Conservation (phyloP, 2,888 invertebrate genomes). For the Orthosia cruda region DNA sequence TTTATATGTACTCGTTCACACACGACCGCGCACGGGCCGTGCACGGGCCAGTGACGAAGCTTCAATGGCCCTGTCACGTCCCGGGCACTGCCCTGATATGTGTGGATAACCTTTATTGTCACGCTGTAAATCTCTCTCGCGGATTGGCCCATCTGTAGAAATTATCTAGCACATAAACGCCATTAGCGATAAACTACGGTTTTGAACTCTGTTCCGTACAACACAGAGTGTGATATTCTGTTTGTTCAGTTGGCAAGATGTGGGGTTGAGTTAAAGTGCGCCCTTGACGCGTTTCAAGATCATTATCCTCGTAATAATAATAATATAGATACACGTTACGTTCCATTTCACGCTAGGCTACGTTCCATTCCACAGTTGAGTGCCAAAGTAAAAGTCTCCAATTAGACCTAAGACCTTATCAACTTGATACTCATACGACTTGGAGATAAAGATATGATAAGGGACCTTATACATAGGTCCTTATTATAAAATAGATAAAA, state of each 20-base stretch:
- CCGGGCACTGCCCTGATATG: no score
- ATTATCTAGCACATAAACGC: neutral
- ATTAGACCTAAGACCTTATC: neutral
- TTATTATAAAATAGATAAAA: neutral
- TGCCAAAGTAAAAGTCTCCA: constrained; percentile 30
- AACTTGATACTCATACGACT: no score
- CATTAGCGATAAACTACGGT: neutral
- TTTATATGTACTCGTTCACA: no score
- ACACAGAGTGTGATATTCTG: neutral
- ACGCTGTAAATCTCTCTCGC: neutral
- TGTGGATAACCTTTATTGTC: no score
- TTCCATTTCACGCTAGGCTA: constrained; percentile 16
- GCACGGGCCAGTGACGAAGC: no score
- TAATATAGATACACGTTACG: constrained; percentile 30
- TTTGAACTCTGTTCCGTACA: constrained; percentile 4
- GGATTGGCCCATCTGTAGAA: neutral
- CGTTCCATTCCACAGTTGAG: constrained; percentile 5
- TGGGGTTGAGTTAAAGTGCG: constrained; percentile 29
- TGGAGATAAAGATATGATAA: constrained; percentile 17
- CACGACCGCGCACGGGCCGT: no score
- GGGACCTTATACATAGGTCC: neutral
- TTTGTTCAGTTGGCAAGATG: constrained; percentile 3
- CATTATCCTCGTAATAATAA: constrained; percentile 42
- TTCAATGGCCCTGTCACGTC: no score
- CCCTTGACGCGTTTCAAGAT: constrained; percentile 52